Base-by-base conservation (phyloP, 2,113 vertebrate species). In the Tyto alba region DNA sequence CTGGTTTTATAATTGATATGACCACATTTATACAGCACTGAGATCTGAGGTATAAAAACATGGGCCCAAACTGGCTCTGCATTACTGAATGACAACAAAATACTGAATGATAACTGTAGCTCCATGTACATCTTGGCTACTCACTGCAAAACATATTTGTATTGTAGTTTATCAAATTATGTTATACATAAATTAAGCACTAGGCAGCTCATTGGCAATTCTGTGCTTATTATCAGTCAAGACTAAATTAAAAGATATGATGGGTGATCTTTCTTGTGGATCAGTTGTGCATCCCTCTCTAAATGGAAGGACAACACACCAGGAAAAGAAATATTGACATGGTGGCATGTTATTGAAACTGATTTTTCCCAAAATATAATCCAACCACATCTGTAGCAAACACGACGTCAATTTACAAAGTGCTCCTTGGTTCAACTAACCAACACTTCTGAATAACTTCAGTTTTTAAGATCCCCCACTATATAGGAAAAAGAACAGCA, bases 271-370 rank as follows among this genome's bases (percentile, higher is more conserved):
- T 78, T 76, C 59, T 30, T 52, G 26, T 16, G n/a, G 36, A 59
- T 62, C 6, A 50, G 18, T 68, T 78, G 25, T 38, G 29, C 0
- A 0, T 18, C 21, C 20, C 38, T 43, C 52, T 92, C 41, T 86
- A 80, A 76, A 53, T 40, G 5, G 16, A 89, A 75, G 27, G n/a
- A 32, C 30, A 88, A 30, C 36, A 55, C 23, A 67, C 4, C 30
- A 50, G 15, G 27, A 38, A 71, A 78, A 83, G 19, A 14, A 89
- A 25, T 68, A 60, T 62, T 47, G 83, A 9, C 13, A 60, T 26
- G 13, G 7, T 36, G 20, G 17, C 27, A 60, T 0, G 0, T 47
- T 80, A 67, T 0, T 73, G 50, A 90, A 79, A 67, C 21, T n/a
- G 47, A 11, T 52, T 93, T 60, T 63, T 13, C 30, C 55, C 34